Base-by-base conservation (phyloP, 2,797 vertebrate species). In the Erithacus rubecula region DNA sequence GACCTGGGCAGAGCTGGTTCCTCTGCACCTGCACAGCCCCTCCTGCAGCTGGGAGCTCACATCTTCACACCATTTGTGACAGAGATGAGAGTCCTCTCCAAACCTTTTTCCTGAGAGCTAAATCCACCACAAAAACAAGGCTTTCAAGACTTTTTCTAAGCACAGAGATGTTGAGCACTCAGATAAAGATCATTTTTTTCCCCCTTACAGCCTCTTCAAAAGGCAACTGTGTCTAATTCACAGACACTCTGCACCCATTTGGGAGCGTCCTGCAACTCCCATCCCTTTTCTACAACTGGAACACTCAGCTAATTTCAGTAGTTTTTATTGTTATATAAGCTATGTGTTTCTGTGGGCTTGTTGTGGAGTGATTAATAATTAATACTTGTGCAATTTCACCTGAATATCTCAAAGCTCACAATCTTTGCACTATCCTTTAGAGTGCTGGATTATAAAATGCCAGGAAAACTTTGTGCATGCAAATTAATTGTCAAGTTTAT, bases 111-210 rank as follows among this genome's bases (percentile, higher is more conserved):
- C 81, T n/a, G 19, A 87, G 75, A 91, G 64, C 27, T 87, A 94
- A 96, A 96, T 82, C 91, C 60, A 52, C 60, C 44, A 56, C 26
- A 95, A 94, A 96, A 49, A 32, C 58, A 49, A n/a, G 63, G 37
- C 53, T 95, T 96, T 90, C 24, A 65, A 76, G 78, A 49, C 9
- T 14, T 72, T 92, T 64, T 68, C 64, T 76, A 44, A 94, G 75
- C 82, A 62, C 36, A 55, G 89, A 76, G 78, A 81, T 37, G 53
- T 63, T 93, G 68, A 96, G 56, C 32, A 12, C 56, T 71, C 11
- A 20, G 56, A 56, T 83, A 87, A 91, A 91, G 32, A 85, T 55
- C 30, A 6, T 68, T 41, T 30, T 41, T 64, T 68, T 15, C 3
- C 3, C 5, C 36, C 32, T 67, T 53, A 5, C 19, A 59, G 64